A percentile compares a stretch with the other conserved stretches of the same genome.
Evolutionary conservation across 2,113 vertebrate genomes (phyloP).

Genomic region (Corythornis vintsioides): DNA sequence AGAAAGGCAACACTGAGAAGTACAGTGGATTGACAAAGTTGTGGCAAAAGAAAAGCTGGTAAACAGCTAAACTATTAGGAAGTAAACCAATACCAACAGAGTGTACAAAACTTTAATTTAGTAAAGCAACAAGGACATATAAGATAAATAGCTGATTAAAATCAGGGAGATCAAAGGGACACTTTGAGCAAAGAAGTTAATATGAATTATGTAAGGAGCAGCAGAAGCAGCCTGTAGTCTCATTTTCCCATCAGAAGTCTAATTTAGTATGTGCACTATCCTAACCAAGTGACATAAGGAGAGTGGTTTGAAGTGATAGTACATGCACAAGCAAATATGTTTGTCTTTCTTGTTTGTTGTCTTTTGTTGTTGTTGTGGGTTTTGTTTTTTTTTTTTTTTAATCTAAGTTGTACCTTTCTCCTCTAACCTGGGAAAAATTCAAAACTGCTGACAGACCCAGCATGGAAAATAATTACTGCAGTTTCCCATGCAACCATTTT

Average conservation of each 20-base stretch:
- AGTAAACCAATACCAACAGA: background rate
- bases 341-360: background rate
- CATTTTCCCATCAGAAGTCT: background rate
- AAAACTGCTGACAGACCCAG: slow-evolving; percentile 54
- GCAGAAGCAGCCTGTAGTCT: background rate
- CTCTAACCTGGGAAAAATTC: slow-evolving; percentile 17
- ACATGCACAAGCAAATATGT: background rate
- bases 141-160: background rate
- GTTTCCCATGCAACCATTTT: slow-evolving; percentile 25
- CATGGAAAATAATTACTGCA: slow-evolving; percentile 19
- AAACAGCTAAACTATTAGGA: background rate
- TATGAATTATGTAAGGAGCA: background rate
- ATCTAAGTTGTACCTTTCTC: background rate
- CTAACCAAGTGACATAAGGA: background rate
- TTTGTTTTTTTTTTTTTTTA: too few relatives aligned
- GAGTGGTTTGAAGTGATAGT: background rate
- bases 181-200: background rate
- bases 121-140: background rate
- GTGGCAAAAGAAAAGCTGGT: background rate
- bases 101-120: background rate
- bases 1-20: background rate
- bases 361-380: too few relatives aligned
- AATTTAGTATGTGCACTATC: background rate
- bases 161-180: background rate
- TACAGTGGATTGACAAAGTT: background rate